These are phyloP conservation scores for Melitaea athalia DNA, from an alignment of 2,888 invertebrate genomes.

Conservation along the genomic window DNA sequence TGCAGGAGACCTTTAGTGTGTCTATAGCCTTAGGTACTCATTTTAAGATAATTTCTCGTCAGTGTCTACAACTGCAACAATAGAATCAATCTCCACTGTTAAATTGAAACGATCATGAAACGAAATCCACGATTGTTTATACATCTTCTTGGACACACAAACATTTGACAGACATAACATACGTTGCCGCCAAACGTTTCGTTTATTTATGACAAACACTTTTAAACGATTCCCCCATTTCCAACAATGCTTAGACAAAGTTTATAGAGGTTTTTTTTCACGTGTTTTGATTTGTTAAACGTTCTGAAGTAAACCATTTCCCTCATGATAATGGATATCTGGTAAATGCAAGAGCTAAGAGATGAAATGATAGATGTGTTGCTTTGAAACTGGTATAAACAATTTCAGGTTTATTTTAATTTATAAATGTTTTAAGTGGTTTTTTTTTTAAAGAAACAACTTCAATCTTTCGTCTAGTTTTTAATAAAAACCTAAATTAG, in stretches of 20 bases:
- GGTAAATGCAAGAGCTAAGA: not conserved
- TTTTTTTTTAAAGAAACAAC: not conserved
- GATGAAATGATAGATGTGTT: constrained; percentile 10
- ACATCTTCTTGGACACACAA: constrained; percentile 43
- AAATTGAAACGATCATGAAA: constrained; percentile 25
- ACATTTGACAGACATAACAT: constrained; percentile 62
- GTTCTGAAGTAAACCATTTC: constrained; percentile 10
- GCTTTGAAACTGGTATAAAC: constrained; percentile 10
- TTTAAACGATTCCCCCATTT: constrained; percentile 15
- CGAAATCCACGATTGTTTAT: constrained; percentile 32
- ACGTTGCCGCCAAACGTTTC: constrained; percentile 41
- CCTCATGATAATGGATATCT: constrained; percentile 8
- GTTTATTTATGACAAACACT: constrained; percentile 30
- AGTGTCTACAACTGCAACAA: too few relatives aligned
- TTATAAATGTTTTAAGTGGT: not conserved
- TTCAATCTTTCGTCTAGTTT: not conserved
- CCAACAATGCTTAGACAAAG: not conserved
- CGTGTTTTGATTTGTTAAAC: constrained; percentile 14
- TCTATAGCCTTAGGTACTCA: too few relatives aligned
- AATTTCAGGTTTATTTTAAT: not conserved
- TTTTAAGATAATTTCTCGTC: too few relatives aligned
- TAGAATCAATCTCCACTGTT: not conserved
- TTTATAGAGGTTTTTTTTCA: constrained; percentile 7
- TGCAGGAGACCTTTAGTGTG: too few relatives aligned
- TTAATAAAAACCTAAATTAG: too few relatives aligned